Base-by-base conservation (phyloP, 2,113 vertebrate genomes). In the Ciconia maguari region DNA sequence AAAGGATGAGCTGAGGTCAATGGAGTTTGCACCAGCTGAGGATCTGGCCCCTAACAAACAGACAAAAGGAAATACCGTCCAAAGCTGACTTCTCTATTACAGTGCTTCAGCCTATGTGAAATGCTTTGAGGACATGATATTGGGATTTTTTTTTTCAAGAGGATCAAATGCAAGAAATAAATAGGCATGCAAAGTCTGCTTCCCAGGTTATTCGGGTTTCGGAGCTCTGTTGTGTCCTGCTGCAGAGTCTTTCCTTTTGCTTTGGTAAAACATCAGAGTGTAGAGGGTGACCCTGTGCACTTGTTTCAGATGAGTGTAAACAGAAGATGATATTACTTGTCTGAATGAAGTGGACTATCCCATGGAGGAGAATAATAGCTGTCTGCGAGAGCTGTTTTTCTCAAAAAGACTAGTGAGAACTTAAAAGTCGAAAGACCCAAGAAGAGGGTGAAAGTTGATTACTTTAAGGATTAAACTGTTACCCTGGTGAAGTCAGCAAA, bases 381-480 rank as follows among this genome's bases (percentile, higher is more conserved):
- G 97, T 98, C 97, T 97, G 98, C 96, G 94, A 94, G 96, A 96
- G 97, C 95, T 98, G 89, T 97, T 97, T 95, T 98, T 97, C 96
- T 97, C 96, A 91, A 97, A 98, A 98, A 97, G 96, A 92, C 90
- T 83, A 97, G 97, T 41, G 95, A 97, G 92, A 96, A 97, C 96
- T 98, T 97, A 96, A 98, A 98, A 98, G 95, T 96, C 70, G 9
- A 97, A 97, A 96, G 97, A 97, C 95, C 83, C 94, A 94, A 97
- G 97, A 98, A 95, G 82, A 97, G 92, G 88, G 97, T 96, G 96
- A 98, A 98, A 98, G 97, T 98, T 98, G 97, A 98, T 98, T 98
- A 97, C 98, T 97, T 98, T 98, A 97, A 97, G 97, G 98, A 98
- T 98, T 98, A 98, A 97, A 96, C 97, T 97, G 98, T 98, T 98